Evolutionary conservation across 2,113 vertebrate species (phyloP).

Genomic region (Trogon melanurus): DNA sequence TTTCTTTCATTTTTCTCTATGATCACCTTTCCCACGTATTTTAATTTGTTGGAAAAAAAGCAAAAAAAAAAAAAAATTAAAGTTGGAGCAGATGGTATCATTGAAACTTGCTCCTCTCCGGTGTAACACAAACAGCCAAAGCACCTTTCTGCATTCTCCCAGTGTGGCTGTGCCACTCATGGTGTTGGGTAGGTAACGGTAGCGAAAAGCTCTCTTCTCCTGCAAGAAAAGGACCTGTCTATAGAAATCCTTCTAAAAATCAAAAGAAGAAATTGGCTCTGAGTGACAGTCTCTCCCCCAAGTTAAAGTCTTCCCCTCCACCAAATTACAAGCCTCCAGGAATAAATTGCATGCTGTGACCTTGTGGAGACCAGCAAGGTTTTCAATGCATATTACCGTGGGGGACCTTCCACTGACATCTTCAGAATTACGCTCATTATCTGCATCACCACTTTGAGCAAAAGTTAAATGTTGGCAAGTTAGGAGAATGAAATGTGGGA

Average conservation of each 20-base stretch:
- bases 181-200: background rate
- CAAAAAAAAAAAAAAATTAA: background rate
- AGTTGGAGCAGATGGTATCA: background rate
- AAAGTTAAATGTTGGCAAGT: background rate
- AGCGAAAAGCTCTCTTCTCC: background rate
- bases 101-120: background rate
- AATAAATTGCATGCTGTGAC: background rate
- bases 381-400: background rate
- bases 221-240: background rate
- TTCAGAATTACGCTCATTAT: background rate
- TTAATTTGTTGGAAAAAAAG: background rate
- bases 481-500: background rate
- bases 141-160: background rate
- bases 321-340: background rate
- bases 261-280: background rate
- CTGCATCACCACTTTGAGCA: background rate
- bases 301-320: fast-evolving
- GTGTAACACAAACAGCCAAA: background rate
- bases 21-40: background rate
- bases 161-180: fast-evolving
- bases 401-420: background rate
- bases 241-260: background rate
- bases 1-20: no score
- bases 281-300: fast-evolving
- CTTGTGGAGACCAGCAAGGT: background rate